A percentile compares a stretch with the other conserved stretches of the same genome.
These are phyloP conservation scores for Mamestra brassicae DNA, from an alignment of 2,888 invertebrate species.

Conservation along the genomic window DNA sequence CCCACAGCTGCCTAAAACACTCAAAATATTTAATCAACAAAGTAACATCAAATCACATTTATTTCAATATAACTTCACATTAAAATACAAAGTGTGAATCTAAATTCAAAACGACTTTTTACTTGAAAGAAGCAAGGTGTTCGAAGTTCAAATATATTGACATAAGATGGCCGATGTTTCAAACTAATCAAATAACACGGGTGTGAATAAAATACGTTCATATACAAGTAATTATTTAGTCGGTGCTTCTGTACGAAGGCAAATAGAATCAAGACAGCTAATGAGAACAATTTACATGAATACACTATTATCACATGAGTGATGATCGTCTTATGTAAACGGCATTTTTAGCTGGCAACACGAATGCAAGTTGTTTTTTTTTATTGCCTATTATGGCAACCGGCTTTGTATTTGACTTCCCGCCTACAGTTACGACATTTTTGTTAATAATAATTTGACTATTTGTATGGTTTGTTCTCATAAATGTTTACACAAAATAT, in stretches of 20 bases:
- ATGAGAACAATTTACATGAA: slow-evolving; percentile 87
- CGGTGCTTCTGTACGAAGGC: slow-evolving; percentile 70
- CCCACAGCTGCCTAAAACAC: slow-evolving; percentile 25
- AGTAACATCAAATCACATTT: slow-evolving; percentile 46
- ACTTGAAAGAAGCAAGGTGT: slow-evolving; percentile 21
- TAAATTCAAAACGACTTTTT: slow-evolving; percentile 51
- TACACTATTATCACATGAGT: slow-evolving; percentile 84
- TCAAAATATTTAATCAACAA: slow-evolving; percentile 39
- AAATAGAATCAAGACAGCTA: slow-evolving; percentile 81
- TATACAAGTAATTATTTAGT: slow-evolving; percentile 69
- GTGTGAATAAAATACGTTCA: slow-evolving; percentile 64
- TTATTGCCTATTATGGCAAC: slow-evolving; percentile 81
- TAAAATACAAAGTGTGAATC: slow-evolving; percentile 56
- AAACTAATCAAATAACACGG: slow-evolving; percentile 52
- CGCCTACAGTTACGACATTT: slow-evolving; percentile 77
- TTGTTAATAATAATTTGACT: slow-evolving; percentile 74
- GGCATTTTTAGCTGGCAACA: slow-evolving; percentile 74
- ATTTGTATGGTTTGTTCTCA: slow-evolving; percentile 55
- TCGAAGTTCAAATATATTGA: slow-evolving; percentile 53
- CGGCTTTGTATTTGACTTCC: slow-evolving; percentile 78
- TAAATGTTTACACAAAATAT: slow-evolving; percentile 57
- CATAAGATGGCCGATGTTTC: slow-evolving; percentile 42
- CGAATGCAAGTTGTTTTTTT: slow-evolving; percentile 75
- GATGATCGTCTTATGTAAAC: slow-evolving; percentile 80
- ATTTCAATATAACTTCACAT: slow-evolving; percentile 43